A percentile compares a stretch with the other conserved stretches of the same genome.
Evolutionary conservation across 2,797 vertebrate genomes (phyloP).

Genomic region (Urosaurus nigricauda): DNA sequence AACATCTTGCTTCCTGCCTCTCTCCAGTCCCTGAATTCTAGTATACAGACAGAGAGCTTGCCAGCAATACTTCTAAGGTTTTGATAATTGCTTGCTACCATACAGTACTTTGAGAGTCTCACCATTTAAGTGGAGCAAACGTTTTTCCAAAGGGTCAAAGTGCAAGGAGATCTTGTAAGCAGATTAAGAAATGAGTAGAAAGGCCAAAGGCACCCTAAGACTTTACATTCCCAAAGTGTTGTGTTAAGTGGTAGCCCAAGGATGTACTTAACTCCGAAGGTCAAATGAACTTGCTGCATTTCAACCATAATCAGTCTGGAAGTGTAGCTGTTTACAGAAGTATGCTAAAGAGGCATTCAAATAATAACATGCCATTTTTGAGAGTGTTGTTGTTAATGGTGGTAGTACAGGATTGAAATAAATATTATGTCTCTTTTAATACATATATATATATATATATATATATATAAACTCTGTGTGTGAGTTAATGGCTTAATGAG

Average conservation of each 20-base stretch:
- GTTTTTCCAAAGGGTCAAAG: slow-evolving; percentile 71
- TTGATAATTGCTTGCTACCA: slow-evolving; percentile 42
- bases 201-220: slow-evolving; percentile 67
- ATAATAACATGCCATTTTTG: slow-evolving; percentile 61
- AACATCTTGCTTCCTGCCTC: background rate
- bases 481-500: slow-evolving; percentile 37
- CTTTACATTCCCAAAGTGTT: slow-evolving; percentile 72
- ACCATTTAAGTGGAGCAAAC: slow-evolving; percentile 63
- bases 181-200: slow-evolving; percentile 70
- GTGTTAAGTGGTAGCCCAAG: slow-evolving; percentile 70
- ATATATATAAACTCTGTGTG: slow-evolving; percentile 30
- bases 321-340: slow-evolving; percentile 63
- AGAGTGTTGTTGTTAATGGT: slow-evolving; percentile 60
- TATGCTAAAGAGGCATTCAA: slow-evolving; percentile 53
- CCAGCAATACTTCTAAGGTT: background rate
- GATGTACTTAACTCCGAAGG: slow-evolving; percentile 74
- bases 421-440: slow-evolving; percentile 53
- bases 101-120: slow-evolving; percentile 60
- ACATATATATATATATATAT: no score
- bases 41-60: background rate
- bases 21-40: background rate
- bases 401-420: slow-evolving; percentile 35
- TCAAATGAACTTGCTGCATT: slow-evolving; percentile 75
- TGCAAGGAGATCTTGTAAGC: slow-evolving; percentile 63
- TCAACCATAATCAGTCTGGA: slow-evolving; percentile 66